Base-by-base conservation (phyloP, 2,888 invertebrate species). In the Dilophus febrilis region DNA sequence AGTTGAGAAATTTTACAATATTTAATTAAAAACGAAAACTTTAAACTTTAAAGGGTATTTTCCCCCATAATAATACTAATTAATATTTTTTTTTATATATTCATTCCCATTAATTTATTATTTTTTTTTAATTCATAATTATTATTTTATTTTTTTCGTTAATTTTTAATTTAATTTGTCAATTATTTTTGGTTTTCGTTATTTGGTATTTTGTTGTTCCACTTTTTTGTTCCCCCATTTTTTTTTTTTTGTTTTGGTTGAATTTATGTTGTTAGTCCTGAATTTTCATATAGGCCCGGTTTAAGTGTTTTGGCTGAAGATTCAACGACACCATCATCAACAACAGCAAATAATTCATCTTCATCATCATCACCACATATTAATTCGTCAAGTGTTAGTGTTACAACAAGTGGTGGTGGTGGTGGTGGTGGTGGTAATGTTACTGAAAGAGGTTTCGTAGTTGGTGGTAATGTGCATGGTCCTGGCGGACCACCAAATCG, bases 401-500 rank as follows among this genome's bases (percentile, higher is more conserved):
- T n/a, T n/a, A n/a, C n/a, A n/a, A n/a, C n/a, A n/a, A n/a, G n/a
- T n/a, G n/a, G n/a, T n/a, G n/a, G n/a, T n/a, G n/a, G n/a, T n/a
- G n/a, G n/a, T n/a, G n/a, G n/a, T n/a, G n/a, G n/a, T n/a, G n/a
- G n/a, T n/a, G n/a, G n/a, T n/a, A n/a, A n/a, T n/a, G n/a, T n/a
- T n/a, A n/a, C n/a, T n/a, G n/a, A n/a, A n/a, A n/a, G n/a, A n/a
- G n/a, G n/a, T n/a, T n/a, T n/a, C n/a, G n/a, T n/a, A n/a, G n/a
- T n/a, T n/a, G n/a, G n/a, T n/a, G n/a, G n/a, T n/a, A n/a, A n/a
- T n/a, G n/a, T n/a, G n/a, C 53, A 12, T 22, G 37, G 33, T 16
- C 37, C 32, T 19, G 77, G 79, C 42, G 78, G 80, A 40, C 83
- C 88, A 50, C 91, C 91, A 44, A 91, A 90, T 58, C 74, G 91